A percentile compares a stretch with the other conserved stretches of the same genome.
Conservation (phyloP, 2,888 invertebrate genomes). For the Perizoma affinitatum region DNA sequence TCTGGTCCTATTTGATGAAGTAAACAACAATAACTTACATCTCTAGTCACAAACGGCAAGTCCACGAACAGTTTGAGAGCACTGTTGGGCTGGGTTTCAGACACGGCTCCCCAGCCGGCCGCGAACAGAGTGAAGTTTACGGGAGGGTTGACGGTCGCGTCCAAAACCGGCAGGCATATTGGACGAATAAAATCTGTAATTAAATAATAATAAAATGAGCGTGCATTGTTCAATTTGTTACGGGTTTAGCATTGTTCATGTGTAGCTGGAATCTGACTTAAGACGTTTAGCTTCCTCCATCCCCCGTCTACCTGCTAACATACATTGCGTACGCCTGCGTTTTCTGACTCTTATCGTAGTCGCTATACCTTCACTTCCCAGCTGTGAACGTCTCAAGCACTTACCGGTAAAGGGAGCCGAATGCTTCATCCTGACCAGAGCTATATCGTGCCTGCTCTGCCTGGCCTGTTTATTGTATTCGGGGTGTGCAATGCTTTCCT, state of each 20-base stretch:
- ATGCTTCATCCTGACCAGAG: constrained; percentile 66
- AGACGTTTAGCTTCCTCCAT: too few species aligned
- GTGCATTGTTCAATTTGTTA: too few species aligned
- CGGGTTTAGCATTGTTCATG: too few species aligned
- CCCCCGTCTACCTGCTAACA: too few species aligned
- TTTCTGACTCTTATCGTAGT: too few species aligned
- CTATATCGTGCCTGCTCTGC: constrained; percentile 69
- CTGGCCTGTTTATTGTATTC: constrained; percentile 54
- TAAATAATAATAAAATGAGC: neutral
- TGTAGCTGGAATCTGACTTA: too few species aligned
- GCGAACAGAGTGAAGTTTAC: constrained; percentile 46
- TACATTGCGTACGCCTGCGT: too few species aligned
- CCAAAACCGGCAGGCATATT: constrained; percentile 61
- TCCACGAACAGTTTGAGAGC: constrained; percentile 54
- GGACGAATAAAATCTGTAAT: constrained; percentile 72
- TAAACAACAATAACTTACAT: constrained; percentile 37
- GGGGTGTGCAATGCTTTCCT: constrained; percentile 64
- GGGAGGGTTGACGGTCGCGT: constrained; percentile 45
- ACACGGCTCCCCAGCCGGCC: constrained; percentile 82
- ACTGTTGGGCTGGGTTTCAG: constrained; percentile 49
- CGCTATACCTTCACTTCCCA: too few species aligned
- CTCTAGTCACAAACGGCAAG: constrained; percentile 43
- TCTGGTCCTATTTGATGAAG: too few species aligned
- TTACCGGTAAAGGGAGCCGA: constrained; percentile 70
- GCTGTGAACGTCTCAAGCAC: neutral